Evolutionary conservation across 2,113 vertebrate genomes (phyloP).

Genomic region (Odocoileus virginianus): DNA sequence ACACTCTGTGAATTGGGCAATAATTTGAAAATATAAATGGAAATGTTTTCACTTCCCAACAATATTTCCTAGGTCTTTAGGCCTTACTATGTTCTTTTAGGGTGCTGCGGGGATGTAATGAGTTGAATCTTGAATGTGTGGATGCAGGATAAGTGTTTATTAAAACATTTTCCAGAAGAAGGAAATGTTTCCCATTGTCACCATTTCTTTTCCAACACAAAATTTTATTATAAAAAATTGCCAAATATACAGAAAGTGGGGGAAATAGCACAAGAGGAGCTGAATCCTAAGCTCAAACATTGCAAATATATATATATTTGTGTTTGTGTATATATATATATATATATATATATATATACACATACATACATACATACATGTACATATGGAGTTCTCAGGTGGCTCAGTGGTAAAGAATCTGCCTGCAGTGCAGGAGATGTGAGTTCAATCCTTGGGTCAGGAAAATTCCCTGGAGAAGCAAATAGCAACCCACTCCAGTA

Average conservation of each 20-base stretch:
- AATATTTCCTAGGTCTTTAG: not conserved
- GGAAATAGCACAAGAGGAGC: not conserved
- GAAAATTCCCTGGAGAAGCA: not conserved
- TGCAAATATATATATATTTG: not conserved
- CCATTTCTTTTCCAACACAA: not conserved
- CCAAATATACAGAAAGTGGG: not conserved
- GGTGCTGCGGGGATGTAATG: not conserved
- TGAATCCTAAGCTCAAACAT: not conserved
- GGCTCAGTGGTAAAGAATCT: not conserved
- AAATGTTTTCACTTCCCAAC: not conserved
- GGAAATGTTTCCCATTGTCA: not conserved
- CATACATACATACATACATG: not conserved
- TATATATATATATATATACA: not conserved
- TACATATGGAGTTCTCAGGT: not conserved
- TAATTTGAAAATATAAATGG: not conserved
- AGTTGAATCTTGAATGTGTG: not conserved
- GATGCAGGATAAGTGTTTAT: not conserved
- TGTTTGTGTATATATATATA: fast-evolving
- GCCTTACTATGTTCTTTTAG: not conserved
- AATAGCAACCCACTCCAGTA: not conserved
- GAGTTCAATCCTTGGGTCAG: not conserved
- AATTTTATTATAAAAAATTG: not conserved
- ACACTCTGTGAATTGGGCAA: not conserved
- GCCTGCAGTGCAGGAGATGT: not conserved
- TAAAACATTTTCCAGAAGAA: not conserved